Base-by-base conservation (phyloP, 2,888 invertebrate species). In the Yponomeuta cagnagella region DNA sequence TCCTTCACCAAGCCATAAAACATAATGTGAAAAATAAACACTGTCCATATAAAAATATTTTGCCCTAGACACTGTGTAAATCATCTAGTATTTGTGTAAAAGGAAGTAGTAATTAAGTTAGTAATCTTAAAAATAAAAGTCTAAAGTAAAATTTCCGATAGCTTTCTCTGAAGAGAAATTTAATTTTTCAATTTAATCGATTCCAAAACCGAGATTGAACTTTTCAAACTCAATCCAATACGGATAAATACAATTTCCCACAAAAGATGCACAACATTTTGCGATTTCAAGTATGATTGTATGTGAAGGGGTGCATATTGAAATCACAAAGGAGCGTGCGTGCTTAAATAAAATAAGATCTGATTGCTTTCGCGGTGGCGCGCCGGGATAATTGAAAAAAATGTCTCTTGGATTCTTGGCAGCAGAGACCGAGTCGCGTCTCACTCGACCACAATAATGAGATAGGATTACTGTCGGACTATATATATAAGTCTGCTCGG, bases 381-480 rank as follows among this genome's bases (percentile, higher is more conserved):
- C 73, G 76, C 73, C 70, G 74, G 77, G 78, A 78, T 90, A 89
- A 90, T 89, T 90, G 89, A 88, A 88, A 89, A 89, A 87, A 86
- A 72, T 88, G 89, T 89, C 89, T 79, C 82, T 83, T 83, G 82
- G 81, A 86, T 84, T 86, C 81, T 85, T 84, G 83, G 81, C 82
- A 78, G 80, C 79, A 77, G 83, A 81, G 82, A 78, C 80, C 79
- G 77, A 75, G 74, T 75, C 75, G 73, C 77, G 63, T 70, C 43
- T 63, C 33, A 12, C 63, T 70, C 70, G 63, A 70, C 70, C 70
- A 70, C 70, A 63, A 70, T 70, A 70, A 70, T 70, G 70, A 70
- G 70, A 68, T 68, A 43, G 70, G 70, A 70, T 70, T 70, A 70
- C 70, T 43, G 43, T 43, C 43, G 52, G 52, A 58, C 52, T 15